A percentile compares a stretch with the other conserved stretches of the same genome.
Evolutionary conservation across 2,797 vertebrate species (phyloP).

Genomic region (Acrossocheilus wenchowensis): DNA sequence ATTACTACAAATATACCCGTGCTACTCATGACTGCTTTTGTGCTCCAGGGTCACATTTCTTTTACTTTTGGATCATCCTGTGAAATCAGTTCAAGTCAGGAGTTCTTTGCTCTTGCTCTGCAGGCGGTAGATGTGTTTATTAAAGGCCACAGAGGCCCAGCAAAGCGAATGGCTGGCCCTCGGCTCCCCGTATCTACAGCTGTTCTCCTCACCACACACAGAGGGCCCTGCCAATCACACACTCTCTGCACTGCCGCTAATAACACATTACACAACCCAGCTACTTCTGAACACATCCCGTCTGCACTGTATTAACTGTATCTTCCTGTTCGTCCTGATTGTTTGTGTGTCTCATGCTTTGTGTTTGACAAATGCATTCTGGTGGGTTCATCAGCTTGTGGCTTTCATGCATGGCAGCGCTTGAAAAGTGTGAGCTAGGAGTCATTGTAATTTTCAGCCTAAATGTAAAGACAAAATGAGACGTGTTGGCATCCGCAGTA

Average conservation of each 20-base stretch:
- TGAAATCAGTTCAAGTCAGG: not conserved
- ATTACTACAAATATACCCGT: too few relatives aligned
- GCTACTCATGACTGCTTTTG: too few relatives aligned
- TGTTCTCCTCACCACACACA: constrained; percentile 52
- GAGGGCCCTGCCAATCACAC: constrained; percentile 77
- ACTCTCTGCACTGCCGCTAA: constrained; percentile 53
- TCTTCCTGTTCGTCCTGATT: not conserved
- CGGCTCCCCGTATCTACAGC: constrained; percentile 62
- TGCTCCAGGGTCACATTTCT: not conserved
- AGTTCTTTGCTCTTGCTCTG: not conserved
- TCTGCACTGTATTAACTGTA: not conserved
- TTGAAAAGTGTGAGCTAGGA: constrained; percentile 7
- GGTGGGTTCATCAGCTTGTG: not conserved
- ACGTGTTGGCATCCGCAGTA: not conserved
- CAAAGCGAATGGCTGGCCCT: constrained; percentile 74
- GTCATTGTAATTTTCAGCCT: not conserved
- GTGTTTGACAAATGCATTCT: not conserved
- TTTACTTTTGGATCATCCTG: not conserved
- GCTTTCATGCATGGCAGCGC: constrained; percentile 14
- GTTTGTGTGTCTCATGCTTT: not conserved
- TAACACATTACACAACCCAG: constrained; percentile 26
- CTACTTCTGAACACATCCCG: constrained; percentile 8
- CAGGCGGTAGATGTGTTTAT: constrained; percentile 73
- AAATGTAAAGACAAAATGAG: not conserved
- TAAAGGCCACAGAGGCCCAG: constrained; percentile 72